Evolutionary conservation across 2,797 vertebrate genomes (phyloP), one percentile per base, ranked within the genome.

Genomic region (Pelochelys cantorii): DNA sequence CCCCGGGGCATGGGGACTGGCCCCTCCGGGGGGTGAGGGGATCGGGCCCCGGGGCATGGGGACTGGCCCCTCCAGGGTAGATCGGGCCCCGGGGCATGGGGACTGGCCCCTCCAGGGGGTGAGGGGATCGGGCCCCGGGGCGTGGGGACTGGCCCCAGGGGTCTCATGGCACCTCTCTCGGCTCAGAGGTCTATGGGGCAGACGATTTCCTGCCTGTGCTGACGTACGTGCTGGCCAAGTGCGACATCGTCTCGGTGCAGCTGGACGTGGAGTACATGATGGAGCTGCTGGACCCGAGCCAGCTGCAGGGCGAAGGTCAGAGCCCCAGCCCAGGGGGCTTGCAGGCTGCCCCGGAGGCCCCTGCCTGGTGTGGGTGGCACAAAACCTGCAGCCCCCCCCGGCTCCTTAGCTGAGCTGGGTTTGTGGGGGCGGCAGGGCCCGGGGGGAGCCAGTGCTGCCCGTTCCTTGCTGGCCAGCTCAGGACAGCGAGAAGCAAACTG

Each of bases 261-360:
- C 80, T 99, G 29, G 99, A 99, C 91, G 99, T 98, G 0, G 99
- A 99, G 93, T 99, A 99, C 97, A 99, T 99, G 97, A 99, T 99
- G 99, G 99, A 99, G 96, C 98, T 99, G 59, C 97, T 99, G 97
- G 98, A 99, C 89, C 99, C 99, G 5, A 97, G 96, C 7, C 98
- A 98, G 93, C 98, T 99, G 13, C 98, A 98, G 89, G 99, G 99
- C 96, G 98, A 99, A 93, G 98, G 99, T 99, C 93, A 95, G 91
- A 5, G 15, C 60, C 52, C 77, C 15, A 2, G 2, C n/a, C 31
- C 31, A 34, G 17, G 31, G 59, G 59, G 25, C 23, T 25, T 5
- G 23, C 23, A 5, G 25, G 57, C 57, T 59, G 59, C 5, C 12
- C 6, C 5, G 12, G 59, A 7, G 5, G 27, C 59, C 27, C 59